These are phyloP conservation scores for Bombylius discolor DNA, from an alignment of 2,888 invertebrate genomes.

Conservation along the genomic window DNA sequence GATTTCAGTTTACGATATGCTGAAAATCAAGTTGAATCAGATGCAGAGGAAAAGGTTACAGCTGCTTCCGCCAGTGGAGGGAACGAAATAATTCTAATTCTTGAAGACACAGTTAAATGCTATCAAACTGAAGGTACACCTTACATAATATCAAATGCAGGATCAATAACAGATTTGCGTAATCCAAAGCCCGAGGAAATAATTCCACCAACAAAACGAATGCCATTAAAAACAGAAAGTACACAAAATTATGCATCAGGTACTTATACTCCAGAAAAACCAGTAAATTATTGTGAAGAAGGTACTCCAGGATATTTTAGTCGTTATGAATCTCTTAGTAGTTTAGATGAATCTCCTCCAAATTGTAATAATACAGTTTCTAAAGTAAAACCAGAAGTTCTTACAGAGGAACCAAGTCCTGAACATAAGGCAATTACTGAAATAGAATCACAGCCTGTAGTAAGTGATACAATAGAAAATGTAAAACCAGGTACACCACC, in stretches of 20 bases:
- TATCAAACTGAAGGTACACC: constrained; percentile 88
- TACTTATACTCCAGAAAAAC: constrained; percentile 63
- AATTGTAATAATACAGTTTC: constrained; percentile 1
- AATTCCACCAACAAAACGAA: constrained; percentile 16
- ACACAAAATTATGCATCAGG: constrained; percentile 49
- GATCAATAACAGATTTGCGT: constrained; percentile 75
- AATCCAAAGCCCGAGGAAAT: constrained; percentile 23
- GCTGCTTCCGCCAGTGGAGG: constrained; percentile 19
- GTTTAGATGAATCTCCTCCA: constrained; percentile 39
- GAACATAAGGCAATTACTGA: constrained; percentile 4
- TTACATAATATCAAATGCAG: constrained; percentile 74
- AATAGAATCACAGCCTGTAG: neutral
- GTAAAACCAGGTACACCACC: neutral
- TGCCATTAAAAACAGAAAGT: constrained; percentile 29
- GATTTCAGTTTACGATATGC: constrained; percentile 83
- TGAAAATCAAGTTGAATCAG: constrained; percentile 64
- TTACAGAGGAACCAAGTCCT: constrained; percentile 9
- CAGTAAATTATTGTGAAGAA: constrained; percentile 74
- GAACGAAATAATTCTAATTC: constrained; percentile 37
- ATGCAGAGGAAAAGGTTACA: constrained; percentile 31
- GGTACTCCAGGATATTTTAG: constrained; percentile 75
- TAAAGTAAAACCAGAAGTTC: constrained; percentile 11
- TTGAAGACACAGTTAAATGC: constrained; percentile 76
- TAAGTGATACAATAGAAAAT: neutral
- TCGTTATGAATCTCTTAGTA: constrained; percentile 48